phyloP scores from a whole-genome alignment of 2,888 invertebrate species.

The Nomada ruficornis region DNA sequence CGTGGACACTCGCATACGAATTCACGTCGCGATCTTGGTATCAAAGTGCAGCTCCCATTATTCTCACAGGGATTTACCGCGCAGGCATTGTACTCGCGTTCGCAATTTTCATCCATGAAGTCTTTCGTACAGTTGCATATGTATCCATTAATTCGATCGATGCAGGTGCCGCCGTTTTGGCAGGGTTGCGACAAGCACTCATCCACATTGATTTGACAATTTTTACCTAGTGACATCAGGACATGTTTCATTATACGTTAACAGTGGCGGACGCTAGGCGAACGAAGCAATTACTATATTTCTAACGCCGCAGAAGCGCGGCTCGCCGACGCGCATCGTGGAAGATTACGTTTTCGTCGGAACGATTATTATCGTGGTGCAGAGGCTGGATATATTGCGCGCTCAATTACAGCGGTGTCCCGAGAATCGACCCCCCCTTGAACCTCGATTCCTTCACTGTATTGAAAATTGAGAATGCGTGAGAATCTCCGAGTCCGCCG shows the following conservation, averaged over 20 bases:
- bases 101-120: constrained; percentile 87
- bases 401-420: no score
- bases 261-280: neutral
- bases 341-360: no score
- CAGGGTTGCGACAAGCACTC: constrained; percentile 86
- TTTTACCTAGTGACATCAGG: constrained; percentile 83
- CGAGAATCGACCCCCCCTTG: no score
- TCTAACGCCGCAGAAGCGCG: no score
- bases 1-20: constrained; percentile 88
- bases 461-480: no score
- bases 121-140: constrained; percentile 86
- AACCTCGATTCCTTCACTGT: no score
- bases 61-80: constrained; percentile 87
- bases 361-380: no score
- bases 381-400: no score
- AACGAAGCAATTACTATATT: no score
- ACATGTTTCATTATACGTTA: neutral
- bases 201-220: constrained; percentile 86
- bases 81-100: constrained; percentile 86
- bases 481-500: no score
- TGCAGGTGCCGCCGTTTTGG: constrained; percentile 86
- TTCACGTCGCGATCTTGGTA: constrained; percentile 83
- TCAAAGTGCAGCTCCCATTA: constrained; percentile 87
- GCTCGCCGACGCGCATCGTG: no score
- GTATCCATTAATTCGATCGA: constrained; percentile 85